These are phyloP conservation scores for Columba janthina DNA, from an alignment of 2,113 vertebrate species.

Conservation along the genomic window DNA sequence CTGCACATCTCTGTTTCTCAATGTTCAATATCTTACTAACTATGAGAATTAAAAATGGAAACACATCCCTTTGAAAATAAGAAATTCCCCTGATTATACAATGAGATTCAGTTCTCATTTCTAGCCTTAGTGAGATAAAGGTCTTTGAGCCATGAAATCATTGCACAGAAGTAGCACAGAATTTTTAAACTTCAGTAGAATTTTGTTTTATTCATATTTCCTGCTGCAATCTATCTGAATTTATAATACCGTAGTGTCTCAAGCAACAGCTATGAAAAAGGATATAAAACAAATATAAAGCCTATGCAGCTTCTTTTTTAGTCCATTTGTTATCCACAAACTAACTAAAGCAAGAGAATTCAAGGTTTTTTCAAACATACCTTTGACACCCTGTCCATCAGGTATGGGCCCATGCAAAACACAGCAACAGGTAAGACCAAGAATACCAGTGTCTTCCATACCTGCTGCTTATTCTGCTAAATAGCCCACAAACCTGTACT, in stretches of 20 bases:
- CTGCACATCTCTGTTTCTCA: neutral
- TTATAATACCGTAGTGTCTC: neutral
- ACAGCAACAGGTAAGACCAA: neutral
- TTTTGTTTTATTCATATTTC: neutral
- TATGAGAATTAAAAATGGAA: neutral
- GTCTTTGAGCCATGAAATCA: neutral
- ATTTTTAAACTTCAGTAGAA: neutral
- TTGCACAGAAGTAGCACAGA: neutral
- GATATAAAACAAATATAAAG: neutral
- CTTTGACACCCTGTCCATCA: neutral
- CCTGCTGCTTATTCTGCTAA: neutral
- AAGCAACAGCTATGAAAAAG: neutral
- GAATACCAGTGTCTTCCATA: neutral
- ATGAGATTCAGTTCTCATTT: neutral
- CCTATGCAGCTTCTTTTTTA: neutral
- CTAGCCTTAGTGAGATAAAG: neutral
- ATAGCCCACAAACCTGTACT: neutral
- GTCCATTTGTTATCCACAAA: neutral
- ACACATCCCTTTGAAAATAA: neutral
- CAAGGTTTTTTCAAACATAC: neutral
- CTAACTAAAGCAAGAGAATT: neutral
- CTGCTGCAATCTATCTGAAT: neutral
- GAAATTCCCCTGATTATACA: neutral
- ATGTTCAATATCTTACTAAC: neutral
- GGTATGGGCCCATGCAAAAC: neutral